Percentiles rank a stretch among this genome's conserved stretches.
Conservation (phyloP, 92 coral and sea anemone species). For the Muricea muricata region DNA sequence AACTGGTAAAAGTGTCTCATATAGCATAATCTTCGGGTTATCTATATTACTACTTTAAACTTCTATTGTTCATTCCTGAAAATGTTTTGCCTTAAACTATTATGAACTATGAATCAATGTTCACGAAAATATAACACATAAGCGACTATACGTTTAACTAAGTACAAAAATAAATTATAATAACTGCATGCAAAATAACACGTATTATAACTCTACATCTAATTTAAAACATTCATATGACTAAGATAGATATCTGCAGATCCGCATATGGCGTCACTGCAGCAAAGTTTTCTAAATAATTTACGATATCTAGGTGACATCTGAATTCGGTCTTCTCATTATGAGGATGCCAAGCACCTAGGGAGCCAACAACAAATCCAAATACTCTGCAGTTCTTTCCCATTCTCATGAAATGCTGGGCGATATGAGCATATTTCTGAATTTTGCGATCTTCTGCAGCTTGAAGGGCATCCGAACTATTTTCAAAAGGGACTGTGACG, state of each 20-base stretch:
- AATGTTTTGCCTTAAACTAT: no score
- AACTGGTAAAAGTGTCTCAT: no score
- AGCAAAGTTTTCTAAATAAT: background rate
- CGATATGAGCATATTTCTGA: background rate
- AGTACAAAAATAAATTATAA: no score
- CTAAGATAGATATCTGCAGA: background rate
- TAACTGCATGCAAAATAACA: no score
- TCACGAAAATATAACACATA: no score
- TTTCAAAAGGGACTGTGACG: background rate
- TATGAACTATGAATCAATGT: no score
- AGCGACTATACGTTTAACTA: no score
- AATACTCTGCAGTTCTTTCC: background rate
- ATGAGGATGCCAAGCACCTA: background rate
- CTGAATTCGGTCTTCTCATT: background rate
- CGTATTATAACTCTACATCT: no score
- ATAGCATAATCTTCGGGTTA: no score
- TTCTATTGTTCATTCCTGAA: no score
- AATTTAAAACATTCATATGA: background rate
- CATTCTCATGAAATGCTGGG: background rate
- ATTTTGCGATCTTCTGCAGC: background rate
- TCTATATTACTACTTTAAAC: no score
- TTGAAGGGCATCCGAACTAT: background rate
- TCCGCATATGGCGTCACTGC: background rate
- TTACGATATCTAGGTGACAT: background rate
- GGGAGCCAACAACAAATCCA: constrained; percentile 7